These are phyloP conservation scores for Calliopum simillimum DNA, from an alignment of 2,888 invertebrate genomes.

Conservation along the genomic window DNA sequence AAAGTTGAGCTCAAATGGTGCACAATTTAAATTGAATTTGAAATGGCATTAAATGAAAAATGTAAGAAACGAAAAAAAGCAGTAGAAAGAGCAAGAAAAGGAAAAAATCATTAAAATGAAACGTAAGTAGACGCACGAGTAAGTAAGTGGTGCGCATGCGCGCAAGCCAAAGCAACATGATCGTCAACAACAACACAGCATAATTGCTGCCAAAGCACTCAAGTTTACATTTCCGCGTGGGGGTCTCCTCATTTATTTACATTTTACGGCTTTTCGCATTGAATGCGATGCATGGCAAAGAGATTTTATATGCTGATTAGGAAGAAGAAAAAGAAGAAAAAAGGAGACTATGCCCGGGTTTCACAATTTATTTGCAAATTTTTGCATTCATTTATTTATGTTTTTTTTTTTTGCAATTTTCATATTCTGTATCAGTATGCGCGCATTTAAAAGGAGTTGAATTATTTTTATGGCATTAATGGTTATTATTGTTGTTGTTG, in stretches of 20 bases:
- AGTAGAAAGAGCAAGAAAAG: neutral
- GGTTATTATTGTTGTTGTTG: too few species aligned
- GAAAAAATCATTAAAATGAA: neutral
- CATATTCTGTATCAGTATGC: too few species aligned
- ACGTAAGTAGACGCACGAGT: neutral
- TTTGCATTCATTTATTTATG: too few species aligned
- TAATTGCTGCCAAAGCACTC: neutral
- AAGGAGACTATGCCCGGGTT: too few species aligned
- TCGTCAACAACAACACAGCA: neutral
- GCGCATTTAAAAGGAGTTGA: too few species aligned
- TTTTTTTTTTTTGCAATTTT: too few species aligned
- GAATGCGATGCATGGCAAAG: neutral
- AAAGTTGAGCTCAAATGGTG: too few species aligned
- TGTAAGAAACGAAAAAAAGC: neutral
- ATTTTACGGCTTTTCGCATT: neutral
- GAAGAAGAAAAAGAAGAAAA: neutral
- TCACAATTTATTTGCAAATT: too few species aligned
- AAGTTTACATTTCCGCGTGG: neutral
- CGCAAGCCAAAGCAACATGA: too few species aligned
- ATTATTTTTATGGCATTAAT: too few species aligned
- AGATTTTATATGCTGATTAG: constrained; percentile 5
- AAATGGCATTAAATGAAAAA: constrained; percentile 1
- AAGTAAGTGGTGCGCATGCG: too few species aligned
- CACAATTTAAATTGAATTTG: neutral
- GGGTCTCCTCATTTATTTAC: neutral